Evolutionary conservation across 2,113 vertebrate species (phyloP).

Genomic region (Athene cunicularia): DNA sequence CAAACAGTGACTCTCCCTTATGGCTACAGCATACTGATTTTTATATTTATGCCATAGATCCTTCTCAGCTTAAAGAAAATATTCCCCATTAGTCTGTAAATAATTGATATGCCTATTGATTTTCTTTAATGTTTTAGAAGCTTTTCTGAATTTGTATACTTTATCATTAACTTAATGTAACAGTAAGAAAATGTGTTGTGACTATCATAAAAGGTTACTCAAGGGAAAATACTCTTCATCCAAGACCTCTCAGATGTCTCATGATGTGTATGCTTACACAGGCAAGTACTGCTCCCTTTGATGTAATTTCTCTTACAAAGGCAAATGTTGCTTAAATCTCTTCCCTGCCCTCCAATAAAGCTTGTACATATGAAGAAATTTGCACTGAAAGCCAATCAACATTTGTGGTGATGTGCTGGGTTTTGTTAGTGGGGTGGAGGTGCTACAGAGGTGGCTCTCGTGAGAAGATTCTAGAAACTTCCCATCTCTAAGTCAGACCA

Average conservation of each 20-base stretch:
- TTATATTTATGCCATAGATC: neutral
- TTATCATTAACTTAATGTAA: neutral
- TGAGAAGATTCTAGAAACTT: too few relatives aligned
- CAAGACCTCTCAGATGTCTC: neutral
- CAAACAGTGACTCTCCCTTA: neutral
- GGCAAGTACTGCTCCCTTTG: neutral
- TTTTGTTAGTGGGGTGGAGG: too few relatives aligned
- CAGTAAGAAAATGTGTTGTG: neutral
- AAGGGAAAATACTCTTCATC: neutral
- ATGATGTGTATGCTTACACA: neutral
- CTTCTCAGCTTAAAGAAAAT: neutral
- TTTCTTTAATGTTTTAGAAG: neutral
- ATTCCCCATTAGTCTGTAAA: neutral
- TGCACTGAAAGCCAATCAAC: neutral
- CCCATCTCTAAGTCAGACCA: too few relatives aligned
- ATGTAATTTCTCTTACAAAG: neutral
- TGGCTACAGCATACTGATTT: constrained; percentile 3
- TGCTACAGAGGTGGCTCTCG: too few relatives aligned
- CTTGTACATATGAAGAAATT: neutral
- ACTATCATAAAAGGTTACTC: neutral
- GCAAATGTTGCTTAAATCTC: neutral
- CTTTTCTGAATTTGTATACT: neutral
- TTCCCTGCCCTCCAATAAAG: neutral
- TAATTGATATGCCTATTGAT: constrained; percentile 14
- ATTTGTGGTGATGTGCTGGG: neutral